Percentiles rank a stretch among this genome's conserved stretches.
Evolutionary conservation across 2,888 invertebrate species (phyloP).

Genomic region (Phragmatobia fuliginosa): DNA sequence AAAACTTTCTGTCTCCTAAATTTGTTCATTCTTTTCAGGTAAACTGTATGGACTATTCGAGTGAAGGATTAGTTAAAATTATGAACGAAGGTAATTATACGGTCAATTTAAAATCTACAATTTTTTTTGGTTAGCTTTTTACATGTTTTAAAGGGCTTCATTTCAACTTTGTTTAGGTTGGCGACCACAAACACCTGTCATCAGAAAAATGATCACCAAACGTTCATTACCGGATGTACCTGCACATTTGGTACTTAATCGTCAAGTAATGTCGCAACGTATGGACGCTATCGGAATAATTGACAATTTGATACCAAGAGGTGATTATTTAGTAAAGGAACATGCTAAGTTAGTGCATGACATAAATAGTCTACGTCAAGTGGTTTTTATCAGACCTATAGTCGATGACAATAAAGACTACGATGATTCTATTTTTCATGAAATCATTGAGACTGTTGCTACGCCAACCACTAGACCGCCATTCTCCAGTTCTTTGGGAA

Average conservation of each 20-base stretch:
- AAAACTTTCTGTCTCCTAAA: neutral
- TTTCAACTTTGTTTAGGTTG: constrained; percentile 48
- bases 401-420: constrained; percentile 73
- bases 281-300: constrained; percentile 34
- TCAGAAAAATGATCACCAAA: constrained; percentile 38
- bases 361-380: constrained; percentile 76
- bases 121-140: neutral
- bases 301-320: constrained; percentile 44
- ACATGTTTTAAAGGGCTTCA: neutral
- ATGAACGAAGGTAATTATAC: constrained; percentile 60
- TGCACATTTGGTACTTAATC: constrained; percentile 29
- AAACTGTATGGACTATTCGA: constrained; percentile 72
- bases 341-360: constrained; percentile 82
- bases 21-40: constrained; percentile 64
- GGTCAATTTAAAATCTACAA: neutral
- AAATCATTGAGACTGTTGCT: constrained; percentile 74
- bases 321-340: constrained; percentile 63
- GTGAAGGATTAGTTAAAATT: constrained; percentile 53
- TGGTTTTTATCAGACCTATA: constrained; percentile 71
- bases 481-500: constrained; percentile 20
- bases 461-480: constrained; percentile 44
- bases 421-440: constrained; percentile 78
- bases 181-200: constrained; percentile 42
- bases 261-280: constrained; percentile 28
- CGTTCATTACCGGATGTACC: constrained; percentile 35